Conservation (phyloP, 2,113 vertebrate genomes). For the Cinclus mexicanus region DNA sequence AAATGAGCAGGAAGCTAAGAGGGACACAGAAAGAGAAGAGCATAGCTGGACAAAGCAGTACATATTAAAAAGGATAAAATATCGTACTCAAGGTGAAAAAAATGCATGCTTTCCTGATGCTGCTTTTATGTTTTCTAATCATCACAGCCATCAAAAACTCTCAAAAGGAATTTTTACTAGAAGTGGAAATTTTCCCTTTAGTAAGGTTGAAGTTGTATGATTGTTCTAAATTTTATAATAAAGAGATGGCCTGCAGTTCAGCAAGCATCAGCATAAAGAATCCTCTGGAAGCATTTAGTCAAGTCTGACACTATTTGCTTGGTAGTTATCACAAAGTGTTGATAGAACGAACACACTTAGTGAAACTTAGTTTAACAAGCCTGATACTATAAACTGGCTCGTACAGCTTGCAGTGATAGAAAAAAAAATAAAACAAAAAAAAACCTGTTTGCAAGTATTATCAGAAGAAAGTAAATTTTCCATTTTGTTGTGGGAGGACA, state of each 20-base stretch:
- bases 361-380: not conserved
- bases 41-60: not conserved
- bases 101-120: not conserved
- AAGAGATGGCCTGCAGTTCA: not conserved
- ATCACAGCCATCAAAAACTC: not conserved
- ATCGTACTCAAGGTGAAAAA: not conserved
- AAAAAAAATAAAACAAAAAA: not conserved
- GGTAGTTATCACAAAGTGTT: not conserved
- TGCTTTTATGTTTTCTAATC: not conserved
- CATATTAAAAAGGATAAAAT: not conserved
- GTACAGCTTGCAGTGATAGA: not conserved
- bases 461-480: not conserved
- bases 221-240: not conserved
- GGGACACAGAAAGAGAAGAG: not conserved
- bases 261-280: not conserved
- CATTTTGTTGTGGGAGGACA: not conserved
- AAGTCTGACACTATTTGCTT: not conserved
- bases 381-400: not conserved
- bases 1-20: not conserved
- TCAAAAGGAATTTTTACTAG: not conserved
- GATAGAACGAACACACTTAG: not conserved
- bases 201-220: not conserved
- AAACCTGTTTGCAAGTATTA: not conserved
- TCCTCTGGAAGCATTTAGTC: not conserved
- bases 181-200: not conserved